Conservation (phyloP, 2,797 vertebrate genomes). For the Dendrocincla fuliginosa region DNA sequence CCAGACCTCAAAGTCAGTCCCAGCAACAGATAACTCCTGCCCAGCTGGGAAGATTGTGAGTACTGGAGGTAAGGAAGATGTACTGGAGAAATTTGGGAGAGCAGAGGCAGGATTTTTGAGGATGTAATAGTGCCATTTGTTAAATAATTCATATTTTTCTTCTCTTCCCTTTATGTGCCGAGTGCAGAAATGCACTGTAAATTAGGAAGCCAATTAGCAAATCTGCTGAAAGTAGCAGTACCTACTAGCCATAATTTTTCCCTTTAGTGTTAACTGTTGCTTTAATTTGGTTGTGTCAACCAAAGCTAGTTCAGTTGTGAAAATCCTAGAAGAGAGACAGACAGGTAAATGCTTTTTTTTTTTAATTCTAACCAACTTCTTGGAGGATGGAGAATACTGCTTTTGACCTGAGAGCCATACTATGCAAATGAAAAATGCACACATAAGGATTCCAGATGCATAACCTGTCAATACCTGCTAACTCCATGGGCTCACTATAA, state of each 20-base stretch:
- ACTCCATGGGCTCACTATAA: not conserved
- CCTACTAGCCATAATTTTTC: not conserved
- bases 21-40: not conserved
- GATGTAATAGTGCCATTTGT: not conserved
- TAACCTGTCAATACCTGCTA: not conserved
- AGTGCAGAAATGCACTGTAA: not conserved
- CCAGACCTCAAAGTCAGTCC: not conserved
- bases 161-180: not conserved
- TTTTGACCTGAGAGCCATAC: not conserved
- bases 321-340: not conserved
- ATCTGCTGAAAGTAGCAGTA: not conserved
- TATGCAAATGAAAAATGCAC: not conserved
- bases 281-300: not conserved
- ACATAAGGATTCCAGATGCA: not conserved
- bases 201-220: not conserved
- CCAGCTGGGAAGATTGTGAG: accelerated
- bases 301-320: not conserved
- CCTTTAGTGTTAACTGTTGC: not conserved
- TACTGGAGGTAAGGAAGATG: not conserved
- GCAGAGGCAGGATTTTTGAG: not conserved
- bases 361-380: not conserved
- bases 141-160: not conserved
- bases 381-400: not conserved
- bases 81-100: not conserved
- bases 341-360: not conserved